Evolutionary conservation across 2,888 invertebrate species (phyloP).

Genomic region (Clistopyga incitator): DNA sequence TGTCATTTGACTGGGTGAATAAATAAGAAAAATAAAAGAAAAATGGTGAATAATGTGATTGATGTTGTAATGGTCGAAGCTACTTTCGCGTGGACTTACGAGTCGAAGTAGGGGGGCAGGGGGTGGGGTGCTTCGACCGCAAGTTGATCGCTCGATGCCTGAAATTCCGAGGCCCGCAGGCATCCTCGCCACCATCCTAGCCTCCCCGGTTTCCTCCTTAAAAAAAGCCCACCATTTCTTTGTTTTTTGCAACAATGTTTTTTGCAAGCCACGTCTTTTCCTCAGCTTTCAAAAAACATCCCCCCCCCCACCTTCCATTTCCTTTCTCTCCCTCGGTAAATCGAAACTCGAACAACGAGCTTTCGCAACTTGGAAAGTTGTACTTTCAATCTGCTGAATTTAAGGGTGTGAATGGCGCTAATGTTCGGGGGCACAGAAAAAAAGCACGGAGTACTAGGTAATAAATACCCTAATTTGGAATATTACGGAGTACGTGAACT

Average conservation of each 20-base stretch:
- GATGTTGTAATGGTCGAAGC: conserved; percentile 33
- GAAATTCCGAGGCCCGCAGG: conserved; percentile 78
- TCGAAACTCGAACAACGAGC: neutral
- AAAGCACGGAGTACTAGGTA: no score
- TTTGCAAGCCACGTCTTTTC: conserved; percentile 33
- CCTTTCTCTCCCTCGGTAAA: conserved; percentile 25
- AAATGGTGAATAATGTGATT: no score
- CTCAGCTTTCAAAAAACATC: conserved; percentile 19
- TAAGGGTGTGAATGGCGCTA: no score
- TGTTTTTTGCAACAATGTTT: conserved; percentile 52
- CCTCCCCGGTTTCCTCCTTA: conserved; percentile 81
- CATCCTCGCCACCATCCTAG: conserved; percentile 82
- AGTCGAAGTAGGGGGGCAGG: conserved; percentile 81
- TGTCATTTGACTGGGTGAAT: neutral
- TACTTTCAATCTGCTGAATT: neutral
- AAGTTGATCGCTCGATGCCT: conserved; percentile 76
- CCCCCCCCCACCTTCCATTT: no score
- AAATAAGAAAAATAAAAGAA: no score
- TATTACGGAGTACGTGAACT: no score
- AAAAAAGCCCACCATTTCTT: conserved; percentile 77
- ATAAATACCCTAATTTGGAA: no score
- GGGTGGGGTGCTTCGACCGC: conserved; percentile 81
- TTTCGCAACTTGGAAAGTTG: neutral
- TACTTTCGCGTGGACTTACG: conserved; percentile 79
- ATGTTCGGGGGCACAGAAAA: no score